phyloP scores from a whole-genome alignment of 2,113 vertebrate genomes.

The Trematocara nigrifrons region DNA sequence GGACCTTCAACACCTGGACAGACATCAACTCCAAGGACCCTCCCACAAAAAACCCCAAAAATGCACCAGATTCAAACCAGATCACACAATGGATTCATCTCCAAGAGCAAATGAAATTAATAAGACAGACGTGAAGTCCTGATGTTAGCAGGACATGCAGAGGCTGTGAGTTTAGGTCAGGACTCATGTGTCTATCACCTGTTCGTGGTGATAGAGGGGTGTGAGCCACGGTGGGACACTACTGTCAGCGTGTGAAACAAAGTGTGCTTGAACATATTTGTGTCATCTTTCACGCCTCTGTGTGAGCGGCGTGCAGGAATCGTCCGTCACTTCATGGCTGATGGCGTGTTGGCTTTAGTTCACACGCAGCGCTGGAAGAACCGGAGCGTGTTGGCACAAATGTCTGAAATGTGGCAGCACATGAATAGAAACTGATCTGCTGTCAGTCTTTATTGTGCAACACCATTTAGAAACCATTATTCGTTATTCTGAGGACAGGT shows the following conservation, averaged over 20 bases:
- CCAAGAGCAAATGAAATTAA: neutral
- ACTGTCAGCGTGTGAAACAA: neutral
- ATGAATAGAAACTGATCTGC: neutral
- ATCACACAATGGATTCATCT: neutral
- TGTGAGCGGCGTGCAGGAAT: neutral
- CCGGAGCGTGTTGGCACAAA: neutral
- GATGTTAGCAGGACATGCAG: neutral
- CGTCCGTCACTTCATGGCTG: neutral
- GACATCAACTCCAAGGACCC: neutral
- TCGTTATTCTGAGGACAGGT: neutral
- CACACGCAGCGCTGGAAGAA: neutral
- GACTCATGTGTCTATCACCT: neutral
- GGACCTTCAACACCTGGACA: neutral
- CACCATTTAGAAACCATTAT: neutral
- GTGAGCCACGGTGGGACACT: neutral
- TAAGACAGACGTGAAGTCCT: accelerated
- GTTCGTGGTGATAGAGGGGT: neutral
- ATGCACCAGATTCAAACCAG: neutral
- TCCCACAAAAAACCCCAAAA: accelerated
- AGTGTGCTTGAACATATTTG: neutral
- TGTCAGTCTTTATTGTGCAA: neutral
- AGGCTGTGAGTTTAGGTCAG: neutral
- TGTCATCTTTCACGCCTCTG: neutral
- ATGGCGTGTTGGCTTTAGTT: neutral
- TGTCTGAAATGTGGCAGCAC: neutral